Evolutionary conservation across 1,140 invertebrate genomes (phyloP), one percentile per base, ranked within the genome.

Genomic region (Trachymyrmex cornetzi): DNA sequence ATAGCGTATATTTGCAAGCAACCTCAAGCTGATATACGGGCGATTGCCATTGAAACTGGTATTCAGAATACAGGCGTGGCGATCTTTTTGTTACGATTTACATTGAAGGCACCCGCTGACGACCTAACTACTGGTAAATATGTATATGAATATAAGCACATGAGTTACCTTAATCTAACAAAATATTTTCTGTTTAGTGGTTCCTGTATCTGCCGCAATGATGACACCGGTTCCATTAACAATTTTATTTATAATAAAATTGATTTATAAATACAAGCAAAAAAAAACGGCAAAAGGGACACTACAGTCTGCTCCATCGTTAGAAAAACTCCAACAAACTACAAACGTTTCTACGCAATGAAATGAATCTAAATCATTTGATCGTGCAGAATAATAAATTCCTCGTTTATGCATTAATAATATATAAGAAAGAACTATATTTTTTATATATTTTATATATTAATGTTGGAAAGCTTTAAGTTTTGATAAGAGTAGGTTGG

Each of bases 11-110:
- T 97, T 3, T 96, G 96, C 16, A 95, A 96, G 63, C 97, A 98
- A 94, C 93, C 96, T 7, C 91, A 95, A 50, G 92, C 95, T 22
- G 98, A 99, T 92, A 95, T 97, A 9, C 95, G 98, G 1, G 98
- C 99, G 3, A 99, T 99, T 90, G 97, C 98, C 7, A 97, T 99
- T 84, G 99, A 99, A 96, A 99, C 98, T 19, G 99, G 99, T 59
- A 97, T 99, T 75, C 99, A 99, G 95, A 99, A 99, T 95, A 99
- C 98, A 0, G 99, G 98, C 24, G 98, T 99, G 88, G 96, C 98
- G 0, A 98, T 99, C 90, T 97, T 99, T 93, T 95, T 99, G 75
- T 95, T 99, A 22, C 95, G 97, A 79, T 97, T 97, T 94, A 96
- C 97, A 61, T 94, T 98, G 44, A 95, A 95, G 7, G 97, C 98